Percentiles rank a stretch among this genome's conserved stretches.
Conservation (phyloP, 2,113 vertebrate genomes). For the Camelus dromedarius region DNA sequence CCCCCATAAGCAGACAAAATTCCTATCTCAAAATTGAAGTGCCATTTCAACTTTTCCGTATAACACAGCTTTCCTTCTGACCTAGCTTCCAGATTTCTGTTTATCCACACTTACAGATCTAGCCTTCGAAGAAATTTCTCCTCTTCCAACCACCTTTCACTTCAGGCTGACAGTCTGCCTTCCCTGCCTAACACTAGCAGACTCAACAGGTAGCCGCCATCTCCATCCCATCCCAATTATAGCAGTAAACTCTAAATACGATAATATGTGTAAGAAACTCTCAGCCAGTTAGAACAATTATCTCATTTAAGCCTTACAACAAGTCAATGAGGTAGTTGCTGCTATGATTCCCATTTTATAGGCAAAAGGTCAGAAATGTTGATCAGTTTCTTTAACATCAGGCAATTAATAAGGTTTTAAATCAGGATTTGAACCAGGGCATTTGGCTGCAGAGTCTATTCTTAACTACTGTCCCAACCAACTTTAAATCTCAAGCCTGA, state of each 20-base stretch:
- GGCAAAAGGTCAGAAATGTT: background rate
- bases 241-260: background rate
- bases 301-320: background rate
- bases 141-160: background rate
- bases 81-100: background rate
- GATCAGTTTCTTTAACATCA: background rate
- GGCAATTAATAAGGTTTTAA: background rate
- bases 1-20: background rate
- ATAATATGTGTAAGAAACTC: background rate
- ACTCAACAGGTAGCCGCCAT: background rate
- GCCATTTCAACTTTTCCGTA: background rate
- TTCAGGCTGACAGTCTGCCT: background rate
- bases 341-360: background rate
- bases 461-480: background rate
- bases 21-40: background rate
- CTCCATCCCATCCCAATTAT: background rate
- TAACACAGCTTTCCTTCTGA: background rate
- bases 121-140: constrained; percentile 15
- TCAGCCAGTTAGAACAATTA: background rate
- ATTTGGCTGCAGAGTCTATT: background rate
- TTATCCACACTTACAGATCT: background rate
- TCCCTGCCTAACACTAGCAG: background rate
- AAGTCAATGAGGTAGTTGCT: background rate
- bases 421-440: background rate
- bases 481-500: background rate